Evolutionary conservation across 2,797 vertebrate genomes (phyloP).

Genomic region (Odontamblyopus lacepedii): DNA sequence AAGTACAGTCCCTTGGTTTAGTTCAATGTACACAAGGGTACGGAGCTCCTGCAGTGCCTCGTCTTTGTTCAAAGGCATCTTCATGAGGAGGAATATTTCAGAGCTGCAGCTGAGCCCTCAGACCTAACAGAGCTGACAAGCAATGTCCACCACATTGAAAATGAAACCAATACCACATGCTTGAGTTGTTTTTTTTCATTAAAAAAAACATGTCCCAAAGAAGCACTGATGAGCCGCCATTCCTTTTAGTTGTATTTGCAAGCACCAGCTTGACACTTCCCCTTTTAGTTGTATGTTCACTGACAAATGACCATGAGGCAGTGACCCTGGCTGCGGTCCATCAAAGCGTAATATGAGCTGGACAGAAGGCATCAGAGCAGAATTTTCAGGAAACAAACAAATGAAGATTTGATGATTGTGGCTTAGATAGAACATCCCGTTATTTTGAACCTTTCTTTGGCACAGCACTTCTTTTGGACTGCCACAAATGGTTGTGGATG

Average conservation of each 20-base stretch:
- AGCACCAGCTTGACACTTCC: slow-evolving; percentile 40
- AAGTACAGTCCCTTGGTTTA: slow-evolving; percentile 25
- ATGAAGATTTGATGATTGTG: slow-evolving; percentile 25
- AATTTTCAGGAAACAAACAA: slow-evolving; percentile 54
- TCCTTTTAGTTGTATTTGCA: slow-evolving; percentile 37
- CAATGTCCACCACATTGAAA: slow-evolving; percentile 65
- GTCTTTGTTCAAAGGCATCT: slow-evolving; percentile 19
- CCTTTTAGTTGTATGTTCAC: slow-evolving; percentile 33
- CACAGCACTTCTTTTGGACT: slow-evolving; percentile 86
- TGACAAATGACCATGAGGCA: slow-evolving; percentile 30
- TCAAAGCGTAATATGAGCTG: slow-evolving; percentile 27
- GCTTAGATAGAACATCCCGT: slow-evolving; percentile 26
- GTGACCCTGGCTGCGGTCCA: slow-evolving; percentile 16
- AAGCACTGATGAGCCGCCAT: slow-evolving; percentile 51
- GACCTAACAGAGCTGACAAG: slow-evolving; percentile 68
- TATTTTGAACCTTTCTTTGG: slow-evolving; percentile 94
- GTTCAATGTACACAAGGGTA: slow-evolving; percentile 20
- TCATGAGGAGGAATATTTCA: slow-evolving; percentile 21
- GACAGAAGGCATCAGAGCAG: slow-evolving; percentile 43
- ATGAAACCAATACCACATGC: slow-evolving; percentile 57
- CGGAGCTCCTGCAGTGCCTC: slow-evolving; percentile 1
- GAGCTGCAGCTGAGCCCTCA: slow-evolving; percentile 59
- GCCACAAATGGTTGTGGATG: slow-evolving; percentile 97
- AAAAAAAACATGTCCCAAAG: slow-evolving; percentile 27
- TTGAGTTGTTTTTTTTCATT: slow-evolving; percentile 31